A percentile compares a stretch with the other conserved stretches of the same genome.
These are phyloP conservation scores for Syncerus caffer DNA, from an alignment of 2,797 vertebrate species.

Conservation along the genomic window DNA sequence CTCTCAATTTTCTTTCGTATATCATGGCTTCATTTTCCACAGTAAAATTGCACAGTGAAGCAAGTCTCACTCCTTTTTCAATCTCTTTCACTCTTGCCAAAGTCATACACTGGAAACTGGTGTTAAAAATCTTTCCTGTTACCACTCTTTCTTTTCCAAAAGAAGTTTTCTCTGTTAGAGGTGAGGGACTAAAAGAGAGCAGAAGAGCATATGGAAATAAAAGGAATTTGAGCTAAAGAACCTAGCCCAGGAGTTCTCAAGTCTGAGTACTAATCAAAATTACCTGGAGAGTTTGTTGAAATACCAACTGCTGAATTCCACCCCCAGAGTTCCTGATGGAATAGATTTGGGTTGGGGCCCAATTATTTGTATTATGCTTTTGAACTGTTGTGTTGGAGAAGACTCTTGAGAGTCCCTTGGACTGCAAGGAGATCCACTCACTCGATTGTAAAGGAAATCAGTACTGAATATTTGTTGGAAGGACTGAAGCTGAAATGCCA, in stretches of 20 bases:
- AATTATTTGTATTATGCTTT: not conserved
- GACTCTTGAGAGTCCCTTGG: not conserved
- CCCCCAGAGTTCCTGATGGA: not conserved
- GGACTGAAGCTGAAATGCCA: not conserved
- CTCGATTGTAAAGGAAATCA: not conserved
- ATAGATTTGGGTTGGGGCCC: not conserved
- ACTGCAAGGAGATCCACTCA: not conserved
- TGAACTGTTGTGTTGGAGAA: not conserved
- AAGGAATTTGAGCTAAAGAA: not conserved
- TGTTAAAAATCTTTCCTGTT: not conserved
- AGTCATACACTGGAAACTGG: not conserved
- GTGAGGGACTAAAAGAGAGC: not conserved
- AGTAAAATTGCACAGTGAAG: not conserved
- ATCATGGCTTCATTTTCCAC: not conserved
- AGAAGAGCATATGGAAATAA: not conserved
- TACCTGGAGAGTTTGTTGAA: not conserved
- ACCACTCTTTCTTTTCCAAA: not conserved
- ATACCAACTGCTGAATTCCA: not conserved
- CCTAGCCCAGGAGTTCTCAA: not conserved
- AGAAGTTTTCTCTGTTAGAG: not conserved
- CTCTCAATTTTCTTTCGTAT: not conserved
- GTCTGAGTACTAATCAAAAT: not conserved
- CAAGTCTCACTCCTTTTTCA: not conserved
- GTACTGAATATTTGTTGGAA: not conserved
- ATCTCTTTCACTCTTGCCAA: not conserved